Evolutionary conservation across 2,113 vertebrate species (phyloP).

Genomic region (Muscicapa adusta): DNA sequence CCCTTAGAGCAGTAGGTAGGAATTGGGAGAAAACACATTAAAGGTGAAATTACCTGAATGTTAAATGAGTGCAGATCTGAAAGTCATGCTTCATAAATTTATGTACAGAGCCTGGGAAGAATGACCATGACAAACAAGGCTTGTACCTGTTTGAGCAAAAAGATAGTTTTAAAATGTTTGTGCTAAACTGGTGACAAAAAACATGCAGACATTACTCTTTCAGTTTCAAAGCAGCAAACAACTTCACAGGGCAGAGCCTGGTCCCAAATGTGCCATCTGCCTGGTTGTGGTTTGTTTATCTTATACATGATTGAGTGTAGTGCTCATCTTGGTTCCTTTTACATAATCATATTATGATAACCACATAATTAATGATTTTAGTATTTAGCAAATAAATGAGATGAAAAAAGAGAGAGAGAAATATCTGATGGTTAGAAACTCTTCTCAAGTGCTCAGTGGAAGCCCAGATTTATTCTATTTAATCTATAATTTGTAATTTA

Average conservation of each 20-base stretch:
- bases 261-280: conserved; percentile 52
- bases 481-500: neutral
- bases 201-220: neutral
- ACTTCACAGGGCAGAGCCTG: neutral
- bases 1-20: neutral
- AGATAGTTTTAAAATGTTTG: neutral
- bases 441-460: neutral
- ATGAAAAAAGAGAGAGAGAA: neutral
- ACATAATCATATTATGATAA: conserved; percentile 7
- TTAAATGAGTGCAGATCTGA: neutral
- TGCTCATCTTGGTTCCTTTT: neutral
- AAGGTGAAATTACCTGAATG: neutral
- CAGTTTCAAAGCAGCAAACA: neutral
- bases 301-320: conserved; percentile 31
- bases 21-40: neutral
- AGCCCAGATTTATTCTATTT: neutral
- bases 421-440: neutral
- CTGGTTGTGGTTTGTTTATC: conserved; percentile 4
- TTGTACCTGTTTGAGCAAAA: neutral
- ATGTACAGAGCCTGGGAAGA: neutral
- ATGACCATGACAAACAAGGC: neutral
- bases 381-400: neutral
- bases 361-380: conserved; percentile 12
- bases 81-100: neutral
- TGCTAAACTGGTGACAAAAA: neutral